phyloP scores from a whole-genome alignment of 2,888 invertebrate genomes.

The Latrodectus hesperus region DNA sequence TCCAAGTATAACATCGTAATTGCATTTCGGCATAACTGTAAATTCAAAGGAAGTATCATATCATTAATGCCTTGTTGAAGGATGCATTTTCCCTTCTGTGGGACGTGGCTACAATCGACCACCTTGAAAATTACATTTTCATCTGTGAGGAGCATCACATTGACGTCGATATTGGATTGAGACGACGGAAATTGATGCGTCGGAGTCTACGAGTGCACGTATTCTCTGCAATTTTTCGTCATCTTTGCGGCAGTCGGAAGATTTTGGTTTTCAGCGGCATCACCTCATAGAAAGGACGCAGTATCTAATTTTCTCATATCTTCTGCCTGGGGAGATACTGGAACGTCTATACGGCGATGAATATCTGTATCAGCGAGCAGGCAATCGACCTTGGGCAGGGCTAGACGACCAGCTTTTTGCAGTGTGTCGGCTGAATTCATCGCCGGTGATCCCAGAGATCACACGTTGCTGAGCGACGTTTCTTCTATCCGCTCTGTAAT shows the following conservation, averaged over 20 bases:
- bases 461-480: too few relatives aligned
- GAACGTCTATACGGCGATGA: background rate
- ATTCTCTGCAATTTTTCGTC: background rate
- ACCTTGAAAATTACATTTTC: too few relatives aligned
- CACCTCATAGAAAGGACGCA: background rate
- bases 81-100: too few relatives aligned
- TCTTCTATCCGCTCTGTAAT: background rate
- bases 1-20: too few relatives aligned
- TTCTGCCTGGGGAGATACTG: background rate
- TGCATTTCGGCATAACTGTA: too few relatives aligned
- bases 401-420: background rate
- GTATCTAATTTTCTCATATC: background rate
- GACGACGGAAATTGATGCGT: conserved; percentile 5
- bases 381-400: background rate
- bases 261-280: background rate
- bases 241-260: background rate
- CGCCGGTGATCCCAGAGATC: background rate
- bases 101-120: too few relatives aligned
- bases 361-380: background rate
- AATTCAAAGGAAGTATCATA: too few relatives aligned
- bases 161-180: background rate
- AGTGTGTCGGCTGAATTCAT: background rate
- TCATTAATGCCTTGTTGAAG: too few relatives aligned
- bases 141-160: background rate
- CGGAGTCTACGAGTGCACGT: background rate